Evolutionary conservation across 1,140 invertebrate species (phyloP).

Genomic region (Brachionus rubens): DNA sequence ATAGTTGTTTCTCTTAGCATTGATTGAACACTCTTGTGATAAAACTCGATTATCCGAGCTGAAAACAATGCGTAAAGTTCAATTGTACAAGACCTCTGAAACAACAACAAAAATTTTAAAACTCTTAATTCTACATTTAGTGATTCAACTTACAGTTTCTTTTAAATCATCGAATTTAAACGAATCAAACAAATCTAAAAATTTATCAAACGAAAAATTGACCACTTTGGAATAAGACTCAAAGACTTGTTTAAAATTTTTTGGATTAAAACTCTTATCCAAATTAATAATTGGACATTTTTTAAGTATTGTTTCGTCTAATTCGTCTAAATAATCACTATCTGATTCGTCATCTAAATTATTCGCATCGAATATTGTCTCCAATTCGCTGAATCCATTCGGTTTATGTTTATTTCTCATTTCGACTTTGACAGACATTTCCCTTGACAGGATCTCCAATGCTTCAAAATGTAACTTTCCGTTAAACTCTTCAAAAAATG

Average conservation of each 20-base stretch:
- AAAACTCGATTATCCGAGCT: too few species aligned
- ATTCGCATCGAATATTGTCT: background rate
- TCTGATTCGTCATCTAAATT: background rate
- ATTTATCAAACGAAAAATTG: background rate
- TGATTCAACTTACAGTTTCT: too few species aligned
- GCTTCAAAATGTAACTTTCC: background rate
- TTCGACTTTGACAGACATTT: background rate
- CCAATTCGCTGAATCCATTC: background rate
- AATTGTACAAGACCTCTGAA: too few species aligned
- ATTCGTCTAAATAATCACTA: background rate
- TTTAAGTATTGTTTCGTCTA: background rate
- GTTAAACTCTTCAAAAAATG: background rate
- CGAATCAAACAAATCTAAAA: background rate
- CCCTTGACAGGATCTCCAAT: background rate
- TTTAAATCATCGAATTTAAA: background rate
- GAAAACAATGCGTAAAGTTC: too few species aligned
- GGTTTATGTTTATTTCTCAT: background rate
- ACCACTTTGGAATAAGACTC: background rate
- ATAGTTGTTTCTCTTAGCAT: too few species aligned
- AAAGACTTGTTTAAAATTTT: background rate
- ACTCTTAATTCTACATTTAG: too few species aligned
- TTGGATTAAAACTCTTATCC: background rate
- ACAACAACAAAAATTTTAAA: too few species aligned
- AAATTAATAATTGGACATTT: background rate
- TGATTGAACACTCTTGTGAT: too few species aligned